A percentile compares a stretch with the other conserved stretches of the same genome.
Evolutionary conservation across 2,888 invertebrate species (phyloP).

Genomic region (Drosophila flavopinicola): DNA sequence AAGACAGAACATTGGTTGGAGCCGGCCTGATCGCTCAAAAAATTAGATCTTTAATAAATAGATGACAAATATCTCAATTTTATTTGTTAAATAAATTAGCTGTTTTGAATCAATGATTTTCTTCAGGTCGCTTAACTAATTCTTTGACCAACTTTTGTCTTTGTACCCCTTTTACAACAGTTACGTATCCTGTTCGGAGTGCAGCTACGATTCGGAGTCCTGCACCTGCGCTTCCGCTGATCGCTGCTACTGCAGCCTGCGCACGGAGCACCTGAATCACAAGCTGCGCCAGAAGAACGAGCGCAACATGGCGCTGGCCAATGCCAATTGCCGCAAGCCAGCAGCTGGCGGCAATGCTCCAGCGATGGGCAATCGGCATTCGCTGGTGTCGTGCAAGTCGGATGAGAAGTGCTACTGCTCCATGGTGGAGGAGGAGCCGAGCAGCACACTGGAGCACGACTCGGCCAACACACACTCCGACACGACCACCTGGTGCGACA

Average conservation of each 20-base stretch:
- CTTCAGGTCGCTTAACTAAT: too few relatives aligned
- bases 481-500: constrained; percentile 88
- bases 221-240: constrained; percentile 91
- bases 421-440: constrained; percentile 84
- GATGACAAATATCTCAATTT: too few relatives aligned
- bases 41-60: too few relatives aligned
- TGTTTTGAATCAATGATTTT: too few relatives aligned
- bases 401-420: constrained; percentile 88
- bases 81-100: too few relatives aligned
- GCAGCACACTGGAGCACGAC: constrained; percentile 82
- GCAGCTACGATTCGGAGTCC: constrained; percentile 93
- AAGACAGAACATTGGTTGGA: too few relatives aligned
- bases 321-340: constrained; percentile 42
- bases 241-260: constrained; percentile 92
- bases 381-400: constrained; percentile 84
- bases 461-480: constrained; percentile 83
- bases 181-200: constrained; percentile 95
- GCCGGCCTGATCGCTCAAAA: too few relatives aligned
- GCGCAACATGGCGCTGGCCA: constrained; percentile 61
- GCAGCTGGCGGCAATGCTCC: constrained; percentile 44
- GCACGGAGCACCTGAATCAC: constrained; percentile 70
- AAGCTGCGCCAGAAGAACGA: constrained; percentile 77
- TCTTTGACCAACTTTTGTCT: too few relatives aligned
- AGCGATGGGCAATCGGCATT: constrained; percentile 73
- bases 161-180: constrained; percentile 54